Evolutionary conservation across 2,888 invertebrate genomes (phyloP), one percentile per base, ranked within the genome.

Genomic region (Netelia fuscicornis): DNA sequence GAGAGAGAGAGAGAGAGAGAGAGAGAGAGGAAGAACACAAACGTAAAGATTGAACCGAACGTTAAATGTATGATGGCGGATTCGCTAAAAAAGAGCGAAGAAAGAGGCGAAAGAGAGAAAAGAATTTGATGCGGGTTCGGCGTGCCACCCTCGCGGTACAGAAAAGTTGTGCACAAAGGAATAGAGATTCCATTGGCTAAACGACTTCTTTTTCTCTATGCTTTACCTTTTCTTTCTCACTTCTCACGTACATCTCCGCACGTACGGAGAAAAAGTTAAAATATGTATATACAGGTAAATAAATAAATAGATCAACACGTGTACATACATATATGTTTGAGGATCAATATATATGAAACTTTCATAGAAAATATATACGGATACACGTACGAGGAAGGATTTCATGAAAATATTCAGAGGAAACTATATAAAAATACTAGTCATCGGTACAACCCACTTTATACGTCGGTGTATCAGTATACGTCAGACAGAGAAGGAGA

Each of bases 121-220:
- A 62, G 67, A 62, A 81, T 81, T 77, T 54, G 72, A 76, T 44
- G 67, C 77, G 54, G 54, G 72, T 10, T 75, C 71, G 60, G 76
- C 52, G 48, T 42, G 48, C 67, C 13, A 11, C 68, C 17, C 30
- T 30, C 30, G 30, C 13, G 56, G 76, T 77, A 81, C 42, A 56
- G n/a, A 17, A 81, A 72, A 81, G 81, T 77, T 74, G 67, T 58
- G 72, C 81, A 84, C 84, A 84, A 84, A 84, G 74, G 81, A 84
- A 84, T 84, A 68, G 81, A 68, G 42, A 84, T 81, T 81, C 77
- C 77, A 81, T 81, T 77, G 67, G 76, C 54, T 72, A 37, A 84
- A 65, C 71, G 65, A 81, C 42, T 68, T 52, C 81, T 68, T n/a
- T 20, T 44, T 64, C 30, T 37, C 9, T 20, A 23, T n/a, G 56